A percentile compares a stretch with the other conserved stretches of the same genome.
These are phyloP conservation scores for Leptoteleia sp. DNA, from an alignment of 1,140 invertebrate species.

Conservation along the genomic window DNA sequence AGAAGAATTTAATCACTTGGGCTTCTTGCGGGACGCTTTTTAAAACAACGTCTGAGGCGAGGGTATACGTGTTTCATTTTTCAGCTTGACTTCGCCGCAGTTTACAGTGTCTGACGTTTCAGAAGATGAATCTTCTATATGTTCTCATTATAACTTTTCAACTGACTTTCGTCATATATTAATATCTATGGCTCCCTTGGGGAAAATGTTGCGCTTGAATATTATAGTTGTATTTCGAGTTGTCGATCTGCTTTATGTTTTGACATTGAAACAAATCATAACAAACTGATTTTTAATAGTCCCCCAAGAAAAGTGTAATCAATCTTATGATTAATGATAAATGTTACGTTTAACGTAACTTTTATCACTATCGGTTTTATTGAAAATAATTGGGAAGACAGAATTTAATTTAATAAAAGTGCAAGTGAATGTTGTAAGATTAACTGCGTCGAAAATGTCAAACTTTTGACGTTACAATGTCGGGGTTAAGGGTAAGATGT, in stretches of 20 bases:
- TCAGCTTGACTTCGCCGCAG: neutral
- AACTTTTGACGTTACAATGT: no score
- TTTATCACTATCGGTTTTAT: no score
- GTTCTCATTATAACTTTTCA: slow-evolving; percentile 44
- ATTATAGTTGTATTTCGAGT: slow-evolving; percentile 4
- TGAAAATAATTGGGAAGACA: no score
- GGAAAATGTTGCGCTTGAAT: slow-evolving; percentile 9
- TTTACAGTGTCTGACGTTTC: slow-evolving; percentile 13
- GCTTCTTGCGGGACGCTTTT: slow-evolving; percentile 13
- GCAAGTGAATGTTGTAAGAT: no score
- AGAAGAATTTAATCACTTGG: slow-evolving; percentile 11
- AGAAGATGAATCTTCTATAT: slow-evolving; percentile 26
- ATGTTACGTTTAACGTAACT: no score
- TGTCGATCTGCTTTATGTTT: slow-evolving; percentile 2
- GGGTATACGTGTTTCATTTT: slow-evolving; percentile 10
- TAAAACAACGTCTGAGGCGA: slow-evolving; percentile 10
- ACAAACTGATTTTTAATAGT: no score
- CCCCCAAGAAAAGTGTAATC: no score
- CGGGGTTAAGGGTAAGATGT: no score
- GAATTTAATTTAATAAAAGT: no score
- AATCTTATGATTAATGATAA: no score
- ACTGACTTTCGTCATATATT: slow-evolving; percentile 32
- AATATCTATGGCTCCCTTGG: slow-evolving; percentile 13
- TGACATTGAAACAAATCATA: no score
- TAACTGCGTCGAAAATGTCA: no score